Evolutionary conservation across 2,888 invertebrate species (phyloP), one percentile per base, ranked within the genome.

Genomic region (Zaprionus bogoriensis): DNA sequence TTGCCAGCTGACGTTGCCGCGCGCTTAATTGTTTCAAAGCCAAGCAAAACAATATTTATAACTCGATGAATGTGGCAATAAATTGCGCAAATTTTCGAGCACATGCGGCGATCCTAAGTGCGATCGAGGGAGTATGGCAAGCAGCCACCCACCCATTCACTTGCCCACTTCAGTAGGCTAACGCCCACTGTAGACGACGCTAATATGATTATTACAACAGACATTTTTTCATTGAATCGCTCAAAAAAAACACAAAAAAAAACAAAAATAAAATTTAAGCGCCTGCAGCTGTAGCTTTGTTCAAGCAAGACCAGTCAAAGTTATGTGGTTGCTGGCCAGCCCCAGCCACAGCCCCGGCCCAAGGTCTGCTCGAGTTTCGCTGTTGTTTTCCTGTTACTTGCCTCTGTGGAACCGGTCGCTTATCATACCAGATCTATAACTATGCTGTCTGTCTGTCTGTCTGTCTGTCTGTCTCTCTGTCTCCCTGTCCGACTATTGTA

Each of bases 371-470:
- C 60, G 45, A 28, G 44, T 58, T 63, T 64, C 42, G 48, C 39
- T 48, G 58, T 67, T 54, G 54, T 53, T 55, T 66, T 75, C 66
- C 60, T 51, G 73, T 62, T 47, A 28, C 30, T 53, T 30, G 41
- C 54, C 20, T 47, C 41, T 17, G 30, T 28, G 30, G 48, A 80
- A 79, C 79, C 80, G 77, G 83, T 80, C 65, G 59, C 58, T 69
- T 80, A 74, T 83, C 80, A 59, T 42, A 6, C 19, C 22, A 48
- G 60, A 83, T 77, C 72, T 83, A 53, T 62, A 63, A 51, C n/a
- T n/a, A n/a, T n/a, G n/a, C n/a, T 36, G 17, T 7, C 7, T n/a
- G n/a, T n/a, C n/a, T n/a, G 48, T 64, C 36, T 55, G 45, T 45
- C 41, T 54, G 30, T 32, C 30, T 30, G 10, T 30, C 9, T n/a